A percentile compares a stretch with the other conserved stretches of the same genome.
Evolutionary conservation across 2,888 invertebrate species (phyloP).

Genomic region (Cryptosula pallasiana): DNA sequence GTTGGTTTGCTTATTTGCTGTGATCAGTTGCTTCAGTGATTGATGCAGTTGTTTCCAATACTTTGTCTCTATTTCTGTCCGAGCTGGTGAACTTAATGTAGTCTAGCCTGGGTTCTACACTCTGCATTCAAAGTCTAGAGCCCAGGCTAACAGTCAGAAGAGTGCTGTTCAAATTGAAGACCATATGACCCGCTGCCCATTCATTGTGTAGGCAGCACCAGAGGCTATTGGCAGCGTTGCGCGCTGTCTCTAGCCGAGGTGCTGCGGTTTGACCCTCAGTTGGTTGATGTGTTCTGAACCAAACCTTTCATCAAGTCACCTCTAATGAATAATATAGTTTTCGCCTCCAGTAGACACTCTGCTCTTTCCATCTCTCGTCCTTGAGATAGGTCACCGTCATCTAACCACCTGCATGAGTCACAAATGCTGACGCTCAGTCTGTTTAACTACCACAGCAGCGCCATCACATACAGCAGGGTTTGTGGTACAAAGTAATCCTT

Average conservation of each 20-base stretch:
- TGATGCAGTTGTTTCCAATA: slow-evolving; percentile 19
- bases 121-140: background rate
- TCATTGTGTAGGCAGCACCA: background rate
- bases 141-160: background rate
- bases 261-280: background rate
- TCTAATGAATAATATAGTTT: background rate
- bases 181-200: background rate
- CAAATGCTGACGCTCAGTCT: background rate
- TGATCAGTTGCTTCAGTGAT: slow-evolving; percentile 13
- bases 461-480: background rate
- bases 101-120: background rate
- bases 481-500: background rate
- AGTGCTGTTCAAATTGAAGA: background rate
- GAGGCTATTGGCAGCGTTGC: no score
- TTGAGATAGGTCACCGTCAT: background rate
- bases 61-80: slow-evolving; percentile 19
- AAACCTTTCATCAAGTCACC: background rate
- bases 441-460: background rate
- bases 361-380: background rate
- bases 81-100: background rate
- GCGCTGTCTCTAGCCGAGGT: background rate
- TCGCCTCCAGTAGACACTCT: no score
- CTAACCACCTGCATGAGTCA: background rate
- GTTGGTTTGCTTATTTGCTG: slow-evolving; percentile 22
- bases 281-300: background rate